These are phyloP conservation scores for Hystrix cristata DNA, from an alignment of 2,113 vertebrate species.

Conservation along the genomic window DNA sequence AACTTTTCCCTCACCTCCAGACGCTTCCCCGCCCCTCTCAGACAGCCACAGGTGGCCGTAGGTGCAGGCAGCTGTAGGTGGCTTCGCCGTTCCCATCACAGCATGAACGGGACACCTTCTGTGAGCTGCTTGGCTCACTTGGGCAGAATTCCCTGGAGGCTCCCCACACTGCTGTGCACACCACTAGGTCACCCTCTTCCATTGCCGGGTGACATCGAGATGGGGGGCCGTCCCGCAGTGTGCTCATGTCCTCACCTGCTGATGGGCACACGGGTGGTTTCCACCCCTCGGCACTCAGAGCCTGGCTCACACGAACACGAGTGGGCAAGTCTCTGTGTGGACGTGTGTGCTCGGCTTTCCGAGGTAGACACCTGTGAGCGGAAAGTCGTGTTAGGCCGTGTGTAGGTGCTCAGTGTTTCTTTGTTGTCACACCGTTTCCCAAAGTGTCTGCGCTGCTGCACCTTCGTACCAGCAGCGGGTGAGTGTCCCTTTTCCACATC, in stretches of 20 bases:
- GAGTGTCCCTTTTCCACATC: background rate
- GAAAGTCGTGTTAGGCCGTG: background rate
- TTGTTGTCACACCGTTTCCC: background rate
- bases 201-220: background rate
- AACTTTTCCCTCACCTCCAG: background rate
- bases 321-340: no score
- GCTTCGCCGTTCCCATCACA: background rate
- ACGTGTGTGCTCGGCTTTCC: background rate
- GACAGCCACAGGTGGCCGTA: no score
- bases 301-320: background rate
- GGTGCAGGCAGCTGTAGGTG: no score
- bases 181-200: background rate
- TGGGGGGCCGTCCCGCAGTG: rapidly evolving
- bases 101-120: background rate
- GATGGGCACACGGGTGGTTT: background rate
- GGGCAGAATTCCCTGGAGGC: background rate
- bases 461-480: background rate
- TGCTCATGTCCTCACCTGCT: background rate
- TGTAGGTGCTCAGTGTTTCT: background rate
- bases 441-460: background rate
- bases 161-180: no score
- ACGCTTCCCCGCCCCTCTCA: background rate
- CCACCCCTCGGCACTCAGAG: background rate
- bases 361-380: no score
- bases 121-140: background rate